Base-by-base conservation (phyloP, 1,140 invertebrate genomes). In the Drosophila ambigua region DNA sequence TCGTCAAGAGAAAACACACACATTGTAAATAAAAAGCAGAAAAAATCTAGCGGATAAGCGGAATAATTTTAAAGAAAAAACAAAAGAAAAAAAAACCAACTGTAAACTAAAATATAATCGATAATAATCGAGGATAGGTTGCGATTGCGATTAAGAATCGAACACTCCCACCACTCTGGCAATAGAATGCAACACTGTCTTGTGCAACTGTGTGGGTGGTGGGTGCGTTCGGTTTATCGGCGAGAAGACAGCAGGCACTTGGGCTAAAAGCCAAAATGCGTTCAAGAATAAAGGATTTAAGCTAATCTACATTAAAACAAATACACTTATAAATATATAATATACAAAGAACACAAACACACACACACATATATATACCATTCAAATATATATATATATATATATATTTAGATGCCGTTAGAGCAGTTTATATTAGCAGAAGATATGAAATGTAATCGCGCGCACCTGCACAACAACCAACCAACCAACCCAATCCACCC, bases 231-330 rank as follows among this genome's bases (percentile, higher is more conserved):
- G 71, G 54, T 59, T 72, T 9, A 31, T 45, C 52, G 24, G 45
- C 49, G 24, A 53, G 13, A 20, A 48, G 55, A n/a, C 45, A 50
- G 46, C 60, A 46, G 49, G 60, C 80, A 76, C 81, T 83, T 85
- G 55, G 80, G 67, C 80, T 84, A 68, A 57, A 84, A 84, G 80
- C 53, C 80, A 26, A 79, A 76, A 76, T 83, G 79, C 9, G 62
- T 55, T 65, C 54, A 50, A 75, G 16, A 73, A 66, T 51, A 66
- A 65, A 66, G 28, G 31, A 62, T 20, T 39, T 57, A 74, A 74
- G 49, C 28, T 74, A 65, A 74, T 59, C 35, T 60, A 57, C 24
- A 39, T 53, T 23, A 41, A 53, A 35, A 53, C 16, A 53, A 39
- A 53, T 31, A 53, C 48, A 72, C 20, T 23, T 76, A 66, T 55